Base-by-base conservation (phyloP, 2,888 invertebrate genomes). In the Dasypogon diadema region DNA sequence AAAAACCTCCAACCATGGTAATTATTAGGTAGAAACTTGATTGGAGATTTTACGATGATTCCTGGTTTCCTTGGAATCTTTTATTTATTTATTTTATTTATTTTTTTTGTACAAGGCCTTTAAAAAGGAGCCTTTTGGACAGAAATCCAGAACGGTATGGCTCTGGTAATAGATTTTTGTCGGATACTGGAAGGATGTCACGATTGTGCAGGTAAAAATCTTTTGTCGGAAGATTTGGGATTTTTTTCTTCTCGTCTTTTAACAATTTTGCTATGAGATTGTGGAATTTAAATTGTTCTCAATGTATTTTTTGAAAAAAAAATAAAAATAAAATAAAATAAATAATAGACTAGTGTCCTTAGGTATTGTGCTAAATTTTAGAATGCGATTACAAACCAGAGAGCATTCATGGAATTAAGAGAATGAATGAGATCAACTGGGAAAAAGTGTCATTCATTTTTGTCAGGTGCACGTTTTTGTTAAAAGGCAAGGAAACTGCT, bases 21-120 rank as follows among this genome's bases (percentile, higher is more conserved):
- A 70, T 70, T 70, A 70, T 70, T 70, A 70, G 70, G 70, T 70
- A 70, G 70, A 54, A 56, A 70, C 54, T 70, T 70, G 70, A 70
- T 70, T 70, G 70, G 70, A 34, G 51, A 34, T 48, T 22, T 54
- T 34, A 65, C 48, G 48, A 68, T 26, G 70, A 70, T 70, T 70
- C 48, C 12, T 54, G 54, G 16, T 21, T 18, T 18, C 3, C 2
- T 6, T n/a, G n/a, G n/a, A n/a, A n/a, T n/a, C n/a, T n/a, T n/a
- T n/a, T n/a, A n/a, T 54, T 21, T 54, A 10, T 54, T 8, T 54
- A 16, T 16, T 54, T 54, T 18, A n/a, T 18, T 54, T 54, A 21
- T 14, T 18, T 12, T 22, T 54, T 12, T 42, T 12, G 12, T 42
- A 12, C 3, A 12, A 1, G 42, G n/a, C n/a, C 42, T 42, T 42